Conservation (phyloP, 2,113 vertebrate genomes). For the Cyanoramphus novaezelandiae region DNA sequence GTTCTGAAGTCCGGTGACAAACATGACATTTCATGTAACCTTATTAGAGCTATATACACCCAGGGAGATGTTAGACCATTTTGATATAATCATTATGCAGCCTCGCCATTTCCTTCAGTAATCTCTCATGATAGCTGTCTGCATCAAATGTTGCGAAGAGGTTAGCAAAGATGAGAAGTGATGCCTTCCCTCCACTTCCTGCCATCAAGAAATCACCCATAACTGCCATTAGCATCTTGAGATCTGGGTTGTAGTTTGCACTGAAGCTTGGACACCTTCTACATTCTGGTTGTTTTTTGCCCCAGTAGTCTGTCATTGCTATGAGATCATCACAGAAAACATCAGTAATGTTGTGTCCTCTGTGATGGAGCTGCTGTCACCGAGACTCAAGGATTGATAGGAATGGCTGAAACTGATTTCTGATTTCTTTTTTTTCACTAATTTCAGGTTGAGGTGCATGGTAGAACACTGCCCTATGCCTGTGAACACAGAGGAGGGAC, state of each 20-base stretch:
- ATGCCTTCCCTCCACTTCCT: background rate
- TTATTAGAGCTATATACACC: background rate
- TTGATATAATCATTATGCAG: background rate
- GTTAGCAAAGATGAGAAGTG: background rate
- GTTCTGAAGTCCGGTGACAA: background rate
- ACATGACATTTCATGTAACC: background rate
- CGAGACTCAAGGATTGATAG: background rate
- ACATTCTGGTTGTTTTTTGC: background rate
- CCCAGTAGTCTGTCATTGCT: background rate
- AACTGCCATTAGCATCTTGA: background rate
- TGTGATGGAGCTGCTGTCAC: conserved; percentile 4
- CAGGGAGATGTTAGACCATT: background rate
- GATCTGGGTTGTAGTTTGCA: background rate
- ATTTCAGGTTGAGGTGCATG: background rate
- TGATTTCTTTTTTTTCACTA: conserved; percentile 41
- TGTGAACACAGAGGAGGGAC: background rate
- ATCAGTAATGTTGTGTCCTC: background rate
- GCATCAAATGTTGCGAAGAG: background rate
- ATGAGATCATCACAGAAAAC: background rate
- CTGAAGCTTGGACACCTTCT: background rate
- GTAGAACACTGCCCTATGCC: background rate
- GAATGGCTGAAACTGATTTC: background rate
- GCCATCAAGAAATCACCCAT: background rate
- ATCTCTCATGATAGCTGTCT: background rate
- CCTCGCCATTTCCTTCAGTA: background rate